Evolutionary conservation across 2,797 vertebrate species (phyloP), one percentile per base, ranked within the genome.

Genomic region (Silurus aristotelis): DNA sequence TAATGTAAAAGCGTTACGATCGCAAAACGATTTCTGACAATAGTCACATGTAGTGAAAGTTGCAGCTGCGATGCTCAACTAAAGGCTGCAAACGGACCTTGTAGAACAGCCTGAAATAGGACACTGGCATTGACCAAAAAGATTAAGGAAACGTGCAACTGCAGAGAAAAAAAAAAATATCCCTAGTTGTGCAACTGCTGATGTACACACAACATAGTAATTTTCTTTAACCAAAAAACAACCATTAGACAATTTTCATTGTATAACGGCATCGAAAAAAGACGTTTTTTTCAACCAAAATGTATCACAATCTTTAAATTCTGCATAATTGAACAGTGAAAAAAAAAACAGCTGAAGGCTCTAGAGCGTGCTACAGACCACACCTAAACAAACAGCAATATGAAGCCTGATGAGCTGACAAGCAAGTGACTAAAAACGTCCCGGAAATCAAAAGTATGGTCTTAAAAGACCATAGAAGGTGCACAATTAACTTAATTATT

Each of bases 401-500:
- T 7, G 56, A 25, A 63, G 60, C 22, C 76, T 1, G 7, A 48
- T 9, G 5, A 79, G 77, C 38, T 25, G 22, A 43, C 10, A n/a
- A n/a, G 27, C 25, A 79, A 46, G 20, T 13, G 10, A 43, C 5
- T 19, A 20, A 15, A 8, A 12, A 38, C 25, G 71, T 31, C 13
- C 25, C 38, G 31, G 19, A 56, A 61, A 46, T 7, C 19, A 61
- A 2, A 38, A 12, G 1, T 1, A 20, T 27, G 38, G 22, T 15
- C 22, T 48, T 64, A 15, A 80, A 46, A 80, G 38, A 20, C n/a
- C n/a, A n/a, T n/a, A n/a, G n/a, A n/a, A n/a, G n/a, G 43, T 67
- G 63, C 15, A 52, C 22, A n/a, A 20, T 31, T 60, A 85, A 46
- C 72, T 75, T 86, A 75, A 73, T 89, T 64, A 87, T 70, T 71